Evolutionary conservation across 2,888 invertebrate species (phyloP), one percentile per base, ranked within the genome.

Genomic region (Orthosia gracilis): DNA sequence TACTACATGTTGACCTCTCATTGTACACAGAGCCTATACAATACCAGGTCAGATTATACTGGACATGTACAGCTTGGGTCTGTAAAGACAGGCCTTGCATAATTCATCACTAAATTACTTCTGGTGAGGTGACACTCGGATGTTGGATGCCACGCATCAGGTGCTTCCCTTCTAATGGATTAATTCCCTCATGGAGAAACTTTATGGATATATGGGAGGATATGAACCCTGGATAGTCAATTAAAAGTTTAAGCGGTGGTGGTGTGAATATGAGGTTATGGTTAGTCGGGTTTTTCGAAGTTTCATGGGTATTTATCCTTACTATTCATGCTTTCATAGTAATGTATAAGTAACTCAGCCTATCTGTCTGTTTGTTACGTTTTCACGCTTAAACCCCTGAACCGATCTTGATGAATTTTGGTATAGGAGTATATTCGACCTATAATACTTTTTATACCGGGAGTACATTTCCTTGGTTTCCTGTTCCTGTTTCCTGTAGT

Each of bases 161-260:
- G 74, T 83, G 81, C 61, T 69, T 23, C 59, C 81, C 55, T 57
- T 59, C 68, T 82, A 82, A 82, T 83, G 81, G 84, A 82, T 83
- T 79, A 80, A 82, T 71, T 79, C 62, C 74, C 81, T 81, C 72
- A 69, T 59, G 63, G 63, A 73, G 73, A 72, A 82, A 69, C 66
- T 78, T 83, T 57, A 57, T 69, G 67, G 59, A 67, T 67, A 47
- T 47, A 17, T 18, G 18, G 21, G 40, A 49, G 47, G 47, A 69
- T 57, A 31, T 58, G 65, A 55, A 69, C 69, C 54, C 15, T 68
- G 26, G 31, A 50, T 70, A 73, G 73, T 70, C 50, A 70, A 68
- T 83, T 80, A 70, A 52, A 81, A 82, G 40, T 67, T 76, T 45
- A 23, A 31, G 11, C 15, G 23, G 4, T 11, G 47, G n/a, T 61